phyloP scores from a whole-genome alignment of 1,140 invertebrate species.

The Lepidurus couesii region DNA sequence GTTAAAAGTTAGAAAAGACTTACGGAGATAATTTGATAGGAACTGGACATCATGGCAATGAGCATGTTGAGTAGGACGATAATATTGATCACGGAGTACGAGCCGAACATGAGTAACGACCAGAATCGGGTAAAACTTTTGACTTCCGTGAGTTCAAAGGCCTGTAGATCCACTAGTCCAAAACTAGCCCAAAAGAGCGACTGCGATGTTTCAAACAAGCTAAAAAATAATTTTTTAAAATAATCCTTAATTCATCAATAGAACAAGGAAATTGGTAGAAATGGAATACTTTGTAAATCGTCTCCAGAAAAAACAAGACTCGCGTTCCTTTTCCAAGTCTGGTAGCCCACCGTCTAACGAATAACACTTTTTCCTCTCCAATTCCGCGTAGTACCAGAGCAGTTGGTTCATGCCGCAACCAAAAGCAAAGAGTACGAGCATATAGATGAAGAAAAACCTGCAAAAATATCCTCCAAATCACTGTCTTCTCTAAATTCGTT shows the following conservation, averaged over 20 bases:
- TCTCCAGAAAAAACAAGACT: constrained; percentile 76
- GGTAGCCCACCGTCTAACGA: constrained; percentile 59
- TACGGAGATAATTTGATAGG: constrained; percentile 86
- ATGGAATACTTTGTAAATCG: constrained; percentile 69
- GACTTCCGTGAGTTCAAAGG: constrained; percentile 76
- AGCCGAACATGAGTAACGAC: constrained; percentile 80
- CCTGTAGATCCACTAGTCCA: constrained; percentile 78
- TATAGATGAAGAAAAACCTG: constrained; percentile 82
- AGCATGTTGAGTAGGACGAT: constrained; percentile 89
- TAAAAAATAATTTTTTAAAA: constrained; percentile 46
- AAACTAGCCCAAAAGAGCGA: constrained; percentile 92
- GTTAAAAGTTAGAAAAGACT: constrained; percentile 41
- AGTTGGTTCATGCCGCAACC: constrained; percentile 89
- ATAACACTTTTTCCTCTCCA: constrained; percentile 77
- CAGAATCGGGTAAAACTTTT: constrained; percentile 82
- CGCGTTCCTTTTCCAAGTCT: constrained; percentile 70
- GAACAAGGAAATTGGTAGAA: background rate
- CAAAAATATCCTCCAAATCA: background rate
- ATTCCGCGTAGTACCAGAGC: constrained; percentile 90
- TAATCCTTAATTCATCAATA: background rate
- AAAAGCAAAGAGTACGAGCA: constrained; percentile 80
- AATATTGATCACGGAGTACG: constrained; percentile 84
- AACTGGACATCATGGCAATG: constrained; percentile 95
- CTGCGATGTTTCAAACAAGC: constrained; percentile 87
- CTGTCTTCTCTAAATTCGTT: background rate